Evolutionary conservation across 1,140 invertebrate genomes (phyloP).

Genomic region (Saccostrea echinata): DNA sequence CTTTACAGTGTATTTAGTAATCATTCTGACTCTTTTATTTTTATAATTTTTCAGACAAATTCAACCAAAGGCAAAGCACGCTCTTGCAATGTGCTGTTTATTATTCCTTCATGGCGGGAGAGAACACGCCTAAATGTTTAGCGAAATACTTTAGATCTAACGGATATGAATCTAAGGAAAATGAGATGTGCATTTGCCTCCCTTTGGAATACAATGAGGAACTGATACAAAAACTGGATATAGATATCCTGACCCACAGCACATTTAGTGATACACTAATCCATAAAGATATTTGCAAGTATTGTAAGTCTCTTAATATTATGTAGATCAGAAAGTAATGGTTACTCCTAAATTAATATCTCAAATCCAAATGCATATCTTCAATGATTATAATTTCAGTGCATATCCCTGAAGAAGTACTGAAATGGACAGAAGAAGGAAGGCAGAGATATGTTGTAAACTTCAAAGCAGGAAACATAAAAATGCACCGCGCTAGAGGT

Average conservation of each 20-base stretch:
- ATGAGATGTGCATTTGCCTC: neutral
- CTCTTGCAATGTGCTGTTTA: neutral
- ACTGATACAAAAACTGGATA: neutral
- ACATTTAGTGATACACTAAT: neutral
- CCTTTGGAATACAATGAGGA: neutral
- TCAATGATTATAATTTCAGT: neutral
- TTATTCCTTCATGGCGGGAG: neutral
- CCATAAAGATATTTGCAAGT: neutral
- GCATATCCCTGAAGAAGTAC: neutral
- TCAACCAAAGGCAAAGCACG: neutral
- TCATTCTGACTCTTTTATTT: too few species aligned
- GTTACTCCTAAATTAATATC: too few species aligned
- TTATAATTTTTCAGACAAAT: neutral
- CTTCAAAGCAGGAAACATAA: neutral
- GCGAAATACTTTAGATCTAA: neutral
- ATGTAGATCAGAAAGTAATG: too few species aligned
- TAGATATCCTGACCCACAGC: neutral
- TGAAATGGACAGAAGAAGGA: neutral
- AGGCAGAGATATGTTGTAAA: neutral
- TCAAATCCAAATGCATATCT: too few species aligned
- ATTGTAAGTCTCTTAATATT: neutral
- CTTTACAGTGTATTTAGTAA: too few species aligned
- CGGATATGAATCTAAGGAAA: neutral
- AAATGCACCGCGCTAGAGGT: neutral
- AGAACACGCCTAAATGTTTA: neutral